Base-by-base conservation (phyloP, 53 echinoderm and acorn worm species). In the Glandiceps talaboti region DNA sequence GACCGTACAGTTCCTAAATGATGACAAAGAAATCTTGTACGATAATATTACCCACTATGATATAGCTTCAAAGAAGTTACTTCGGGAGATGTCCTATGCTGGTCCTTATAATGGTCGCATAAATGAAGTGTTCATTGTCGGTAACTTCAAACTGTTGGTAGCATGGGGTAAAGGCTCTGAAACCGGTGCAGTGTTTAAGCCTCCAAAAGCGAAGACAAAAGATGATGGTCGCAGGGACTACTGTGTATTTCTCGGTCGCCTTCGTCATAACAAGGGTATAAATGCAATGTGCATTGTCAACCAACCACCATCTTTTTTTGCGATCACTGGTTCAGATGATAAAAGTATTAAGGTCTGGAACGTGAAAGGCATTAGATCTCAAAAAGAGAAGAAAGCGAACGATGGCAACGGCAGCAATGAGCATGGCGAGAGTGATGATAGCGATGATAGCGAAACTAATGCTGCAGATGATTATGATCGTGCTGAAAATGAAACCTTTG, bases 291-390 rank as follows among this genome's bases (percentile, higher is more conserved):
- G 64, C 64, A 20, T 45, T 20, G 64, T 45, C 64, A 6, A 20
- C 64, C 6, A 12, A 20, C 6, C 6, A 45, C 64, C 64, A 45
- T 45, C 64, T 20, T 12, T 45, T 45, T 45, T 45, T 6, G 64
- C 64, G 6, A 45, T 86, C 26, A 86, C 86, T 0, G 86, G 78
- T 14, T 86, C 86, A 1, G 76, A 78, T 28, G 86, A 86, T 77
- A 86, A 82, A 79, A 86, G 79, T 75, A 78, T 86, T 33, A 82
- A 82, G n/a, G 77, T 86, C 26, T 86, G 86, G 86, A 82, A 86
- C n/a, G 30, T 86, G 64, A 20, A 45, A 6, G 20, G 64, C 20
- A 20, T 45, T 12, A 45, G 64, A 45, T 45, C 64, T 12, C 6
- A 45, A 45, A 45, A 20, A 6, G 64, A 45, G 20, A 45, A 45